These are phyloP conservation scores for Siphonodentalium dalli DNA, from an alignment of 2,888 invertebrate species.

Conservation along the genomic window DNA sequence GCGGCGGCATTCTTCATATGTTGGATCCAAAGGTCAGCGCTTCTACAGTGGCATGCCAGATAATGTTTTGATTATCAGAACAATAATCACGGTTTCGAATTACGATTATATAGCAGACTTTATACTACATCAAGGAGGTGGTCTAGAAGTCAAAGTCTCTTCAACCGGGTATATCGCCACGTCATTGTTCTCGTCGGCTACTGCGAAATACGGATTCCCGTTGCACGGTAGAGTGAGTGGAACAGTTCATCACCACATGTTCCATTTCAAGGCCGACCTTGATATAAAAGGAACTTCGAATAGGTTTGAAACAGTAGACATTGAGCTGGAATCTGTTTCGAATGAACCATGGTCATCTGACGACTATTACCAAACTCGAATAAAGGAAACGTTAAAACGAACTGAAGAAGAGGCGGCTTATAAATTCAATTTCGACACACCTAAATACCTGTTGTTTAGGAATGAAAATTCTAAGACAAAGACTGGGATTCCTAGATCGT, in stretches of 20 bases:
- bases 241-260: slow-evolving; percentile 52
- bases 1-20: slow-evolving; percentile 40
- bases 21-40: slow-evolving; percentile 6
- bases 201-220: slow-evolving; percentile 39
- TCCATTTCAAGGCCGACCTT: slow-evolving; percentile 47
- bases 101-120: slow-evolving; percentile 57
- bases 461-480: slow-evolving; percentile 34
- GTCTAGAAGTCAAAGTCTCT: slow-evolving; percentile 36
- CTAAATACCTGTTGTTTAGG: slow-evolving; percentile 51
- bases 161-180: slow-evolving; percentile 53
- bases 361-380: slow-evolving; percentile 32
- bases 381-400: slow-evolving; percentile 26
- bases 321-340: slow-evolving; percentile 29
- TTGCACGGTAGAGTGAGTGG: slow-evolving; percentile 39
- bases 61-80: slow-evolving; percentile 40
- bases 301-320: slow-evolving; percentile 50
- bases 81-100: slow-evolving; percentile 43
- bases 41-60: slow-evolving; percentile 49
- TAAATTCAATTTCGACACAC: slow-evolving; percentile 46
- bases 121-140: slow-evolving; percentile 54
- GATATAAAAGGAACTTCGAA: slow-evolving; percentile 49
- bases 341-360: slow-evolving; percentile 27
- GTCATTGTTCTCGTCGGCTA: slow-evolving; percentile 25
- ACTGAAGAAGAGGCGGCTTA: slow-evolving; percentile 45
- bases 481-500: slow-evolving; percentile 39